These are phyloP conservation scores for Arion vulgaris DNA, from an alignment of 1,140 invertebrate genomes.

Conservation along the genomic window DNA sequence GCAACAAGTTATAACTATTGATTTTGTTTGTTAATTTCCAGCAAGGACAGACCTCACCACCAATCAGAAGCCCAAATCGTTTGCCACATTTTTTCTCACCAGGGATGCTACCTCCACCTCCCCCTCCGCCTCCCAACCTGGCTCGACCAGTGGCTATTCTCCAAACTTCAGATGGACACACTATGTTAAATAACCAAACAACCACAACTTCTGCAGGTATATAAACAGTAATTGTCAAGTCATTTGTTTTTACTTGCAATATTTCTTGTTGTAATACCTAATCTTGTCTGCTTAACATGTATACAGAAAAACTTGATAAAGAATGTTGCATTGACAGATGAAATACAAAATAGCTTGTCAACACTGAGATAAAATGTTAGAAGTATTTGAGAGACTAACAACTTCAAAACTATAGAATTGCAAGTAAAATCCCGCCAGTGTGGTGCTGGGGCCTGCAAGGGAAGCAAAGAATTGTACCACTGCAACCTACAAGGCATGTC, in stretches of 20 bases:
- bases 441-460: no score
- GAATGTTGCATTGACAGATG: no score
- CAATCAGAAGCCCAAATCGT: conserved; percentile 77
- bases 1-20: not conserved
- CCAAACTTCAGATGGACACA: conserved; percentile 74
- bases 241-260: not conserved
- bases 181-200: conserved; percentile 37
- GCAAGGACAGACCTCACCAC: conserved; percentile 68
- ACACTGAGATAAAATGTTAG: no score
- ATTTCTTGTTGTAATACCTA: no score
- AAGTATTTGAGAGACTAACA: no score
- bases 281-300: no score
- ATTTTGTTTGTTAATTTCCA: conserved; percentile 41
- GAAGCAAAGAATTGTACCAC: no score
- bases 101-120: conserved; percentile 90
- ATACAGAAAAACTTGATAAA: no score
- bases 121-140: conserved; percentile 85
- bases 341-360: no score
- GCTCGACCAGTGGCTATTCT: conserved; percentile 96
- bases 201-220: conserved; percentile 43
- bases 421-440: no score
- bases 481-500: no score
- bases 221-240: not conserved
- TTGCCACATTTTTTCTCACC: conserved; percentile 89
- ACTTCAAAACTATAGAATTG: no score